Evolutionary conservation across 1,140 invertebrate genomes (phyloP).

Genomic region (Bradysia coprophila): DNA sequence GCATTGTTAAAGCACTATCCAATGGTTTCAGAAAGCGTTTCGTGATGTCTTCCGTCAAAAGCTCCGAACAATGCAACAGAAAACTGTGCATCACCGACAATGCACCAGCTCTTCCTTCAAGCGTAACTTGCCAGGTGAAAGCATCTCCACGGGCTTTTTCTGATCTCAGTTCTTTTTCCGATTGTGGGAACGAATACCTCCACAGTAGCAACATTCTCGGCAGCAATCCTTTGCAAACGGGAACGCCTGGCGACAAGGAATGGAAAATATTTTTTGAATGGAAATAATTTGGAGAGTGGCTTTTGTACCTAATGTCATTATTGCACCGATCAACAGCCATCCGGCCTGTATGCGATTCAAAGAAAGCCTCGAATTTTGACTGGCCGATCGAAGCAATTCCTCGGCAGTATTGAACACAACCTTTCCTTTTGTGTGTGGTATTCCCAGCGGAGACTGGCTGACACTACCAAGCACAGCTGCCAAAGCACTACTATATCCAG

Average conservation of each 20-base stretch:
- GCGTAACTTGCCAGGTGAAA: constrained; percentile 97
- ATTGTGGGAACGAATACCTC: constrained; percentile 94
- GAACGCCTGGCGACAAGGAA: too few species aligned
- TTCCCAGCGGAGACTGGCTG: constrained; percentile 75
- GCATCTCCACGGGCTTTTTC: constrained; percentile 95
- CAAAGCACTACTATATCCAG: constrained; percentile 85
- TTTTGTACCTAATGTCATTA: constrained; percentile 92
- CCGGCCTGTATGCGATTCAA: constrained; percentile 89
- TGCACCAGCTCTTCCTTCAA: constrained; percentile 91
- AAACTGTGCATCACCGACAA: constrained; percentile 91
- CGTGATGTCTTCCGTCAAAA: constrained; percentile 82
- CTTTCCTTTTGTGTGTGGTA: constrained; percentile 92
- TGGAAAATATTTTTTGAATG: too few species aligned
- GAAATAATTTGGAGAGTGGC: too few species aligned
- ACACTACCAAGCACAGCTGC: constrained; percentile 87
- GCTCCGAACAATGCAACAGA: constrained; percentile 71
- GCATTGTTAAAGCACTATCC: constrained; percentile 84
- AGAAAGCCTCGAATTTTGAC: constrained; percentile 88
- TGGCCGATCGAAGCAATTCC: constrained; percentile 89
- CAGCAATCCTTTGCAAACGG: constrained; percentile 73
- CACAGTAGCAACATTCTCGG: constrained; percentile 88
- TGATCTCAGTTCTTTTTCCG: constrained; percentile 87
- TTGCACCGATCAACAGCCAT: constrained; percentile 91
- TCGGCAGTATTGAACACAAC: constrained; percentile 95
- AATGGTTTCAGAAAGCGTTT: constrained; percentile 74